Evolutionary conservation across 1,140 invertebrate species (phyloP).

Genomic region (Ips nitidus): DNA sequence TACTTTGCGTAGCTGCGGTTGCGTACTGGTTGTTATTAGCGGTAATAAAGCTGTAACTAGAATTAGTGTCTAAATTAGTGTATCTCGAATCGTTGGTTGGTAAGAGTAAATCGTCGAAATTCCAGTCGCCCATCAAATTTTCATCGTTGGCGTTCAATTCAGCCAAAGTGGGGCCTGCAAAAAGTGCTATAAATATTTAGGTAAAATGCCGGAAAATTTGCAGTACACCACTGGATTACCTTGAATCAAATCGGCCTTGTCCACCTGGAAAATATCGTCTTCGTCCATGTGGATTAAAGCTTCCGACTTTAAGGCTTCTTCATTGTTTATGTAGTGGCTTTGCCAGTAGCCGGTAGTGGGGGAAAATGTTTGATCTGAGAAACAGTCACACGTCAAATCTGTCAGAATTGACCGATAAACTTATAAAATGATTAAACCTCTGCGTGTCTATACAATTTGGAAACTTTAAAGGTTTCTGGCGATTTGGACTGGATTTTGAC

Average conservation of each 20-base stretch:
- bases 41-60: constrained; percentile 6
- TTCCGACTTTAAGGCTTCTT: constrained; percentile 57
- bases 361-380: constrained; percentile 23
- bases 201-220: neutral
- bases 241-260: constrained; percentile 79
- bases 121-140: constrained; percentile 76
- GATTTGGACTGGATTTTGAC: no score
- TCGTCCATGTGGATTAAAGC: constrained; percentile 75
- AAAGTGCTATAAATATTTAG: neutral
- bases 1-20: constrained; percentile 34
- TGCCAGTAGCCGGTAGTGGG: constrained; percentile 40
- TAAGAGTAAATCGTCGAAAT: constrained; percentile 80
- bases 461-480: no score
- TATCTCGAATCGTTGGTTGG: constrained; percentile 60
- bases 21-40: constrained; percentile 39
- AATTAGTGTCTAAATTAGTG: constrained; percentile 25
- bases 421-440: no score
- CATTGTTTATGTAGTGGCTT: constrained; percentile 36
- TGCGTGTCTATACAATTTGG: no score
- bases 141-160: constrained; percentile 86
- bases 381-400: constrained; percentile 5
- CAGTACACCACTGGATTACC: constrained; percentile 44
- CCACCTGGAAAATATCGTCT: constrained; percentile 87
- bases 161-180: constrained; percentile 70
- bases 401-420: no score